Base-by-base conservation (phyloP, 2,888 invertebrate species). In the Amphimallon solstitiale region DNA sequence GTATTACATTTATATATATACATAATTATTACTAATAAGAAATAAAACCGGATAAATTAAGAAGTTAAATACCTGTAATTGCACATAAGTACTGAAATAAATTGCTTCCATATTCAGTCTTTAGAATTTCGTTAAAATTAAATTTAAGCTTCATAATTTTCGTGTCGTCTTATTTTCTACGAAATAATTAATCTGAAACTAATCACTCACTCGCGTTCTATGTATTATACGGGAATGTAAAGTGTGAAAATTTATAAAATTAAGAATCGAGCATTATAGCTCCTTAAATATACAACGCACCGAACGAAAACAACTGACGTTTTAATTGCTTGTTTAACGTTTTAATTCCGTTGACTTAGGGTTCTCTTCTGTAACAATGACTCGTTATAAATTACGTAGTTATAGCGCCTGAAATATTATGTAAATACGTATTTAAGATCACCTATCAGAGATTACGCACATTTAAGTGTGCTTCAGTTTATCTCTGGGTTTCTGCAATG, bases 21-120 rank as follows among this genome's bases (percentile, higher is more conserved):
- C n/a, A n/a, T n/a, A 10, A 45, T 10, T 15, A 45, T 45, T 45
- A 15, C 6, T 19, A 45, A 1, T 1, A 34, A 34, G 23, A 7
- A 29, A 51, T 29, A 14, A 14, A 48, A 48, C 10, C 49, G 21
- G 34, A 29, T 21, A 60, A 46, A 29, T 6, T 12, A 59, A 59
- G 14, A 6, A 59, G 10, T 37, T 48, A 63, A 67, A 65, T 68
- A 70, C 70, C 65, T 65, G 70, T 70, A 48, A 68, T 46, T 6
- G 70, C 65, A 3, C 67, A 66, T 40, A 70, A 34, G 45, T 70
- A 70, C 43, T 70, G 70, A 46, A 65, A 70, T n/a, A 70, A 49
- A 17, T 65, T 59, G 37, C 49, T 70, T 37, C 70, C 70, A 52
- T 54, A 54, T 23, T 43, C 37, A 15, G 23, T 23, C 12, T 62